These are phyloP conservation scores for Prionailurus viverrinus DNA, from an alignment of 2,113 vertebrate genomes.

Conservation along the genomic window DNA sequence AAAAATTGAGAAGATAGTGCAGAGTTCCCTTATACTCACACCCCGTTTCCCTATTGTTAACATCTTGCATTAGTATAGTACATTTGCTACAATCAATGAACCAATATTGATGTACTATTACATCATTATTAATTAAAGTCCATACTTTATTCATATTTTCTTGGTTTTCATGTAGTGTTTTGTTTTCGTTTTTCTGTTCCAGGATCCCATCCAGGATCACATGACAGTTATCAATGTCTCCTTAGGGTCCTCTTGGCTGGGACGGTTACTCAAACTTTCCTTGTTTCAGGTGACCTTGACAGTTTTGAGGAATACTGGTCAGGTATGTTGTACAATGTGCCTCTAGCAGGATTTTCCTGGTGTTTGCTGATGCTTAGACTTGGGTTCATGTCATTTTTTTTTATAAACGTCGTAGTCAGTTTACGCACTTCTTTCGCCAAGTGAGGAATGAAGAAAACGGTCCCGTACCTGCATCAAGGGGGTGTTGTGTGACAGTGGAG, in stretches of 20 bases:
- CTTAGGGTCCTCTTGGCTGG: not conserved
- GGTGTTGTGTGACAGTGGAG: accelerated
- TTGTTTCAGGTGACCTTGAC: not conserved
- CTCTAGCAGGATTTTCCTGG: not conserved
- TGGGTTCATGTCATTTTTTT: not conserved
- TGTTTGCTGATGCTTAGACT: not conserved
- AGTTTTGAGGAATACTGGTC: not conserved
- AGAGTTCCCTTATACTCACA: not conserved
- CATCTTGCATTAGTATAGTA: not conserved
- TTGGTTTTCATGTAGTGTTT: not conserved
- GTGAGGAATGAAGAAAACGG: not conserved
- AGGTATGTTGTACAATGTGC: not conserved
- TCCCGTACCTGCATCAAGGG: accelerated
- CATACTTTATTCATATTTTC: not conserved
- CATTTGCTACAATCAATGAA: not conserved
- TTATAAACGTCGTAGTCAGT: not conserved
- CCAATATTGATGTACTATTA: not conserved
- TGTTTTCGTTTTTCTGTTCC: not conserved
- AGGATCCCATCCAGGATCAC: not conserved
- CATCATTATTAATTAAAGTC: not conserved
- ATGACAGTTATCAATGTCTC: accelerated
- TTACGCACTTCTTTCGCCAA: not conserved
- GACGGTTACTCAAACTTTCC: not conserved
- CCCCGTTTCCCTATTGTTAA: not conserved
- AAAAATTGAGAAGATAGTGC: not conserved